Evolutionary conservation across 2,113 vertebrate genomes (phyloP).

Genomic region (Chamaetylas fuelleborni): DNA sequence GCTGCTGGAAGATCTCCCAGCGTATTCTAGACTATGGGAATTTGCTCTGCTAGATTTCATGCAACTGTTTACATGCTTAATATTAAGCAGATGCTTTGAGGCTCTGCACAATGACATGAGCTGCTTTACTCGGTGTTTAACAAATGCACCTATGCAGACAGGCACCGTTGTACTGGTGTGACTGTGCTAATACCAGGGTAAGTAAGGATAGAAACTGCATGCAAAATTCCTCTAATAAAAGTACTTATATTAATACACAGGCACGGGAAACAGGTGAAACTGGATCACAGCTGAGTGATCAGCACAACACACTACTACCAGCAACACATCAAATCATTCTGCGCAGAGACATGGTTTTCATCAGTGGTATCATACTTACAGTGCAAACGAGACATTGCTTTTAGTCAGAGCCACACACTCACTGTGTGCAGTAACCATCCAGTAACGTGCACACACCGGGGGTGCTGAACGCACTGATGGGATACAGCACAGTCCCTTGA

Average conservation of each 20-base stretch:
- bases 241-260: neutral
- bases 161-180: accelerated
- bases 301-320: neutral
- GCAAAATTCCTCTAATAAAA: neutral
- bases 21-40: neutral
- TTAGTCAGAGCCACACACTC: neutral
- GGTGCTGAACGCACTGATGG: neutral
- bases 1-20: neutral
- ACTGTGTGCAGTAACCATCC: neutral
- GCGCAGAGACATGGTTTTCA: neutral
- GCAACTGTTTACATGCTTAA: neutral
- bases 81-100: slow-evolving; percentile 32
- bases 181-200: neutral
- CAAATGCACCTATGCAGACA: neutral
- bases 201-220: neutral
- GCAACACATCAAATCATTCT: neutral
- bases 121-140: neutral
- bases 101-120: neutral
- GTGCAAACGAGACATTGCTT: neutral
- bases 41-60: neutral
- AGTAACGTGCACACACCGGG: accelerated
- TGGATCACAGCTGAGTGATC: neutral
- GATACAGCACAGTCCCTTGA: neutral
- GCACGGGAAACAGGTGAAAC: slow-evolving; percentile 41
- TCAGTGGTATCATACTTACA: neutral